phyloP scores from a whole-genome alignment of 2,888 invertebrate genomes.

The Drosophila gaucha region DNA sequence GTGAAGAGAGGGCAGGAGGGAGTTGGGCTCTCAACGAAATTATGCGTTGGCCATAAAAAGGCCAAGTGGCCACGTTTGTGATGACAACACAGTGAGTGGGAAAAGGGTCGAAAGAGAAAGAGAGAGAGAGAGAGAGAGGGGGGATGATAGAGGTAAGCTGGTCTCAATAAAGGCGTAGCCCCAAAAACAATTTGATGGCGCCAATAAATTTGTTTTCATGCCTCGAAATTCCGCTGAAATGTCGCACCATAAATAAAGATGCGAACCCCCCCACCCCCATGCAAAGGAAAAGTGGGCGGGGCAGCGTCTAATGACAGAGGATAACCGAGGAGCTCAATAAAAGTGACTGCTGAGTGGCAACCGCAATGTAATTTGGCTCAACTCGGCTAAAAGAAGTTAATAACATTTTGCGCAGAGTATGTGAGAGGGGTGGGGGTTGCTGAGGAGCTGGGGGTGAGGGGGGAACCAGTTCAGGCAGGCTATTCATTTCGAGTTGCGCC shows the following conservation, averaged over 20 bases:
- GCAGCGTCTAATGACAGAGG: constrained; percentile 41
- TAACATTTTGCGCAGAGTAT: constrained; percentile 65
- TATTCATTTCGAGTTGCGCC: constrained; percentile 76
- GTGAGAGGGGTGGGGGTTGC: background rate
- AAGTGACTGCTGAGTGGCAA: constrained; percentile 66
- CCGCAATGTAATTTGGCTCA: constrained; percentile 82
- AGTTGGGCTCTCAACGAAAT: constrained; percentile 66
- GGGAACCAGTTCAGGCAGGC: constrained; percentile 38
- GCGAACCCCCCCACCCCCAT: background rate
- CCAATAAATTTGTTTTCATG: constrained; percentile 75
- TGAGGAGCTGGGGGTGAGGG: background rate
- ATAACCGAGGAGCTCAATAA: constrained; percentile 54
- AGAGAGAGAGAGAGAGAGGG: background rate
- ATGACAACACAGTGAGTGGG: constrained; percentile 12
- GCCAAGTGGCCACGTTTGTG: constrained; percentile 46
- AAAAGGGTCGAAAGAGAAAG: background rate
- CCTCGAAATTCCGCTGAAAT: constrained; percentile 67
- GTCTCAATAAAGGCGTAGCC: constrained; percentile 44
- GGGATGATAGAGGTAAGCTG: constrained; percentile 12
- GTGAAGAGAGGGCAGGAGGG: background rate
- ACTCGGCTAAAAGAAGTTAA: constrained; percentile 77
- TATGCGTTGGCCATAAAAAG: constrained; percentile 74
- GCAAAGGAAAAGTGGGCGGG: constrained; percentile 19
- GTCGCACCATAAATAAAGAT: constrained; percentile 75
- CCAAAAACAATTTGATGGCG: constrained; percentile 70